Base-by-base conservation (phyloP, 2,113 vertebrate species). In the Pseudorectes ferrugineus region DNA sequence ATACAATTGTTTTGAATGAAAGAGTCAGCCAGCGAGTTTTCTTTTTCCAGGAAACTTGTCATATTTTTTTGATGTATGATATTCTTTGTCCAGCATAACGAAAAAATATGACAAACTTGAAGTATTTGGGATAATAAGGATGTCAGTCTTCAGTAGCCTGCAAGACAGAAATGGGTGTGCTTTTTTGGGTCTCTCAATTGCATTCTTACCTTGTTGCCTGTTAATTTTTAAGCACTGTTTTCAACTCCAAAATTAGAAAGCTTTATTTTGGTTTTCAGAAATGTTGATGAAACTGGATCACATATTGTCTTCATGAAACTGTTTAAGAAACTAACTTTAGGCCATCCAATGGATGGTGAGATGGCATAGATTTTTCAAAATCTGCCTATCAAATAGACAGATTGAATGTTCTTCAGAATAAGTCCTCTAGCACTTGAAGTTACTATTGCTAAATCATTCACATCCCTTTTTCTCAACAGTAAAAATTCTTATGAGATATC, bases 401-500 rank as follows among this genome's bases (percentile, higher is more conserved):
- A 73, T 25, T 45, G 38, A 91, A 95, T 35, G 65, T 79, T 94
- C 83, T 85, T 93, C 88, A 81, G 48, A 91, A 29, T 86, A 89
- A 91, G 86, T 96, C 73, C 81, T 91, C 40, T 93, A 96, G 59
- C 68, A 83, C 65, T 91, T 95, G 86, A 79, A 89, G 89, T 97
- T 94, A 92, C 94, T 90, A 70, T 91, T 98, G 91, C 75, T 96
- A 97, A 97, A 97, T 97, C 94, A 96, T 98, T 98, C 95, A 96
- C 70, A 97, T 97, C 63, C 63, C 87, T 97, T 97, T 96, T 96
- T 94, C 84, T 97, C 66, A 40, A 93, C 95, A 95, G 92, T 97
- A 95, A 98, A 98, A 97, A 97, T 98, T 98, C 97, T 97, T 98
- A 98, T 88, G 94, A 96, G 98, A 98, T 98, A 98, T 97, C 98